Evolutionary conservation across 2,797 vertebrate species (phyloP), one percentile per base, ranked within the genome.

Genomic region (Sebastes minor): DNA sequence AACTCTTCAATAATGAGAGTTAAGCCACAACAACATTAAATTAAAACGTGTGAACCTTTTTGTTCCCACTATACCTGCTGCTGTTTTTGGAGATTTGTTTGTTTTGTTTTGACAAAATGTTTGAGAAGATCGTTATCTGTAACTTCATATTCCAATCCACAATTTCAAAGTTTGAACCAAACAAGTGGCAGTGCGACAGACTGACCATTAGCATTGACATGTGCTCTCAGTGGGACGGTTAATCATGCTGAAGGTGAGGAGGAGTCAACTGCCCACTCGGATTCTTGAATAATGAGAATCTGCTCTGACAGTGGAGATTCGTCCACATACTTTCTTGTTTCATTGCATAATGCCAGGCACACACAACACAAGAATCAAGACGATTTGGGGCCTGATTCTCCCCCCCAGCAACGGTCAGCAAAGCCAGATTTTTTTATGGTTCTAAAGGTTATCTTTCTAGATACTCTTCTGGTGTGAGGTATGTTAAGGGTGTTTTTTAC

Each of bases 141-240:
- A 30, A 18, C 25, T 8, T 56, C 23, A 55, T 62, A 8, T 42
- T 20, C 46, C 46, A 18, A 49, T 61, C 18, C 25, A 35, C 32
- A 18, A 4, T 71, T 59, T 52, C 4, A 57, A 68, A 49, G 35
- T 38, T 61, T 65, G 28, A 42, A 25, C 2, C 14, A 30, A 25
- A 22, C 3, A 22, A n/a, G 57, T 1, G 33, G 53, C 38, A 11
- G 18, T 25, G 56, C 20, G 22, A 59, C 53, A 78, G 35, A 33
- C 27, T 25, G 22, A 55, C 22, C 22, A 71, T 82, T 84, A 57
- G 23, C 57, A 16, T 12, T 2, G 11, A 61, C 32, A 13, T 33
- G 68, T 68, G 12, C 22, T 75, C 46, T 69, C 68, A 77, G 53
- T 64, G 35, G 71, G 46, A 46, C 30, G 52, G 52, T 23, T 71